Percentiles rank a stretch among this genome's conserved stretches.
These are phyloP conservation scores for Drosophila sechellia DNA, from an alignment of 1,140 invertebrate species.

Conservation along the genomic window DNA sequence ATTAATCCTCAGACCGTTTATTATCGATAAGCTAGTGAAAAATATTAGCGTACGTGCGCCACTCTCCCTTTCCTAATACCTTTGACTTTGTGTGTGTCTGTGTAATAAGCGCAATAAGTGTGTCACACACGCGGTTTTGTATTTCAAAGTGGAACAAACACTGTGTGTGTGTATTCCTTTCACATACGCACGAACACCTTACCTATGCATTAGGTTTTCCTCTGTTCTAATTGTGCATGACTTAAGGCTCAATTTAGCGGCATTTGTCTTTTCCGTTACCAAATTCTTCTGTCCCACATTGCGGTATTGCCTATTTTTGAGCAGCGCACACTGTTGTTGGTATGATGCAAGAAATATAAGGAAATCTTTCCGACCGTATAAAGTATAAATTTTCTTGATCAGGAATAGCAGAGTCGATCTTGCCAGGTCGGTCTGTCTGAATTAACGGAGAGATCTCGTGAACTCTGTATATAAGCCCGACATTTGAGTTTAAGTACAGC, in stretches of 20 bases:
- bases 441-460: too few relatives aligned
- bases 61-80: background rate
- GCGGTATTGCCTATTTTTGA: constrained; percentile 41
- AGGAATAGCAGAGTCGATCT: too few relatives aligned
- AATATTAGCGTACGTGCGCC: constrained; percentile 33
- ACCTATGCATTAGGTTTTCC: constrained; percentile 13
- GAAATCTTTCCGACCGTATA: too few relatives aligned
- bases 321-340: constrained; percentile 9
- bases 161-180: constrained; percentile 27
- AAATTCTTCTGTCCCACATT: background rate
- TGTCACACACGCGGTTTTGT: constrained; percentile 40
- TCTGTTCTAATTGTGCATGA: constrained; percentile 44
- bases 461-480: too few relatives aligned
- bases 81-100: constrained; percentile 1
- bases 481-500: too few relatives aligned
- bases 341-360: too few relatives aligned
- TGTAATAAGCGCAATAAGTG: constrained; percentile 36
- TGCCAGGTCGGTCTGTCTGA: too few relatives aligned
- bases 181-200: background rate
- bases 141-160: constrained; percentile 37
- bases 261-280: background rate
- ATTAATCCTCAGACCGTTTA: constrained; percentile 43
- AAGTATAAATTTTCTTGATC: too few relatives aligned
- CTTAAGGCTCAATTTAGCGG: constrained; percentile 36
- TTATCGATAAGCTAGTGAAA: constrained; percentile 47